Percentiles rank a stretch among this genome's conserved stretches.
phyloP scores from a whole-genome alignment of 35 echinoderm and acorn worm species.

The Strongylocentrotus purpuratus region DNA sequence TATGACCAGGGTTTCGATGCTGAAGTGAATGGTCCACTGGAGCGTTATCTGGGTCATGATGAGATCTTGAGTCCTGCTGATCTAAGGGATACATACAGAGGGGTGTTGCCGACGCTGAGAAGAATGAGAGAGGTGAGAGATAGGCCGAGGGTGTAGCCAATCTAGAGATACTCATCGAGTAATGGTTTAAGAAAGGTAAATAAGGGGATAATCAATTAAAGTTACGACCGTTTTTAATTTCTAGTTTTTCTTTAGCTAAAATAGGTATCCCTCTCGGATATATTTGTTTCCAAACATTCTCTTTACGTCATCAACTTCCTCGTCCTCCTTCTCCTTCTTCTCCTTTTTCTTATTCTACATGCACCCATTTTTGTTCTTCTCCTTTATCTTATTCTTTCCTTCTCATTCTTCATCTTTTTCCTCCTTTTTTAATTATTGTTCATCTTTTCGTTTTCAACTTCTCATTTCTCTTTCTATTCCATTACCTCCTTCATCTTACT shows the following conservation, averaged over 20 bases:
- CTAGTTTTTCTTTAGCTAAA: neutral
- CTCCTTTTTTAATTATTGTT: neutral
- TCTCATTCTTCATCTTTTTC: neutral
- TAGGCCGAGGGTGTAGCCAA: neutral
- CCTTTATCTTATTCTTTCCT: neutral
- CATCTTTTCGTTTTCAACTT: too few species aligned
- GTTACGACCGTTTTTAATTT: neutral
- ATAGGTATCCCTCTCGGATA: neutral
- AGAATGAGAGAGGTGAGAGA: constrained; percentile 70
- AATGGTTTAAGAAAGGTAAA: neutral
- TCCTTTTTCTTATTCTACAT: neutral
- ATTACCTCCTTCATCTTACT: neutral
- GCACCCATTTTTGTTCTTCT: neutral
- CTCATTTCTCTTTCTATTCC: too few species aligned
- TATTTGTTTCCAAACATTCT: neutral
- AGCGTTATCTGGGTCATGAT: constrained; percentile 64
- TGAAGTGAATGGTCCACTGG: constrained; percentile 66
- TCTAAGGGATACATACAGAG: constrained; percentile 55
- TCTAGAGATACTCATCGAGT: neutral
- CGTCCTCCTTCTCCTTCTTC: neutral
- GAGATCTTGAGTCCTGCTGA: constrained; percentile 75
- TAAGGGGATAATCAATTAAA: neutral
- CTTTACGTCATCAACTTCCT: neutral
- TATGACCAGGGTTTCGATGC: constrained; percentile 74
- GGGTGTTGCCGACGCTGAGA: constrained; percentile 69